phyloP scores from a whole-genome alignment of 1,140 invertebrate genomes.

The Saccostrea echinata region DNA sequence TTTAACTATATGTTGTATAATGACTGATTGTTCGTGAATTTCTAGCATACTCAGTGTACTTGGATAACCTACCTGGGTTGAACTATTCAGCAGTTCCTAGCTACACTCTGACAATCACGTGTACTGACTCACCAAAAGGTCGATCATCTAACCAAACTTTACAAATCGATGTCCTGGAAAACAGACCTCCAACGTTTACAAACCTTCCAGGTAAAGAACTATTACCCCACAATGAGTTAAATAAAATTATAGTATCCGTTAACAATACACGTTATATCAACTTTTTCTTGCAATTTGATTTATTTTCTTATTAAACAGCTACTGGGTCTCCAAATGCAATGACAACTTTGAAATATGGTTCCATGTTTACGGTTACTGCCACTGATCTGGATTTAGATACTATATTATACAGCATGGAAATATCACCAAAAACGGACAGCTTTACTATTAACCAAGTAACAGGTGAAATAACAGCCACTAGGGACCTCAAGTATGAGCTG shows the following conservation, averaged over 20 bases:
- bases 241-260: background rate
- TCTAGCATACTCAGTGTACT: constrained; percentile 37
- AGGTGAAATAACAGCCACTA: constrained; percentile 43
- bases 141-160: constrained; percentile 9
- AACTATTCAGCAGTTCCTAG: constrained; percentile 18
- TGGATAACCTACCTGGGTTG: constrained; percentile 27
- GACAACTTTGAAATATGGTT: background rate
- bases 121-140: constrained; percentile 46
- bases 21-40: background rate
- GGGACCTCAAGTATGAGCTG: constrained; percentile 46
- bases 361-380: constrained; percentile 30
- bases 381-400: constrained; percentile 44
- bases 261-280: background rate
- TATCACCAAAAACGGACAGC: constrained; percentile 37
- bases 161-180: constrained; percentile 49
- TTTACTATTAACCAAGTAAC: constrained; percentile 49
- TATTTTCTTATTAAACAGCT: background rate
- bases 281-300: background rate
- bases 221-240: background rate
- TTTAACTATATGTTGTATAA: background rate
- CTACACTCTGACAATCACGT: constrained; percentile 43
- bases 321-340: constrained; percentile 34
- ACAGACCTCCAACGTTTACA: constrained; percentile 47
- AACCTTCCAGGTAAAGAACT: constrained; percentile 39
- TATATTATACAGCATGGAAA: constrained; percentile 45